A percentile compares a stretch with the other conserved stretches of the same genome.
phyloP scores from a whole-genome alignment of 2,113 vertebrate species.

The Eolophus roseicapilla region DNA sequence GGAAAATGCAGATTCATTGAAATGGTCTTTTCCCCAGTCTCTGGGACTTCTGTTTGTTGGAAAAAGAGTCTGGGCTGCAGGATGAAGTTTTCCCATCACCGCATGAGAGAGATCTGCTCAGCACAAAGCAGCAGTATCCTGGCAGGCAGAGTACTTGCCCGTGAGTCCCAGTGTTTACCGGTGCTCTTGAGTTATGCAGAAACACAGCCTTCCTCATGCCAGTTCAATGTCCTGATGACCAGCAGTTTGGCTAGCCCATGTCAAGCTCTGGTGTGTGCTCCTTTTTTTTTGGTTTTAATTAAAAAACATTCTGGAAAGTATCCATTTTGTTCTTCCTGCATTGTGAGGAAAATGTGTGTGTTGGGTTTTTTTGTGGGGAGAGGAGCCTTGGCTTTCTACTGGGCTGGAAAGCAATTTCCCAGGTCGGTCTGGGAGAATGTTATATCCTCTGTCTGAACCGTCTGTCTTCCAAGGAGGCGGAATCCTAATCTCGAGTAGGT shows the following conservation, averaged over 20 bases:
- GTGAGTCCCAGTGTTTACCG: neutral
- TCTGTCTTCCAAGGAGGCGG: neutral
- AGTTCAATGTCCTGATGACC: neutral
- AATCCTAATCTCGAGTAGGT: neutral
- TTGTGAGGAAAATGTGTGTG: neutral
- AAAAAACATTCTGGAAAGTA: conserved; percentile 57
- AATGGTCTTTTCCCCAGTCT: neutral
- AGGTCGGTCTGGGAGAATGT: neutral
- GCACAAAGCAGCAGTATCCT: conserved; percentile 18
- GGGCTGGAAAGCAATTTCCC: neutral
- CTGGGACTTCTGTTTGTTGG: neutral
- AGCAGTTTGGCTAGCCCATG: conserved; percentile 40
- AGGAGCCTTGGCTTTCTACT: neutral
- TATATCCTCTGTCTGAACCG: neutral
- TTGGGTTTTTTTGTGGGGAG: neutral
- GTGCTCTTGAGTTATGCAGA: conserved; percentile 23
- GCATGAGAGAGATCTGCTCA: neutral
- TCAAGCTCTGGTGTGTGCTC: conserved; percentile 64
- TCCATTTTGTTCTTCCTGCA: neutral
- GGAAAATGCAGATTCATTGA: neutral
- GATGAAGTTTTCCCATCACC: neutral
- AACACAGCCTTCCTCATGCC: conserved; percentile 47
- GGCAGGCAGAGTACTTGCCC: neutral
- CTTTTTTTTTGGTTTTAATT: conserved; percentile 57
- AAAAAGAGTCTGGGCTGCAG: neutral